phyloP scores from a whole-genome alignment of 2,113 vertebrate genomes.

The Trichomycterus rosablanca region DNA sequence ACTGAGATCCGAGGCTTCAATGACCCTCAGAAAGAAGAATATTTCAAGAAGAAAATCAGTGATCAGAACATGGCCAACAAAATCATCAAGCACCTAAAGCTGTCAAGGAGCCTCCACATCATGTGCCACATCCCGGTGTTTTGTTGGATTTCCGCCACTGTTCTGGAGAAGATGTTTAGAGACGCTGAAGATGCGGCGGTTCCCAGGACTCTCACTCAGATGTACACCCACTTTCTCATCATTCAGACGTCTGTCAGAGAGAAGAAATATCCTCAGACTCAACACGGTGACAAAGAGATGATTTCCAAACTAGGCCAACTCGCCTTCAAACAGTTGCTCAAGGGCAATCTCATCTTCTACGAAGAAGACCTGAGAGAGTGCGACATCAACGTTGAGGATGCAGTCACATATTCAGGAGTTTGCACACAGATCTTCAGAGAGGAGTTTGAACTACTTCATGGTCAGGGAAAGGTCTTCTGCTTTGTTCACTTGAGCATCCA shows the following conservation, averaged over 20 bases:
- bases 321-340: conserved; percentile 26
- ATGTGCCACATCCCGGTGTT: conserved; percentile 34
- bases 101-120: conserved; percentile 27
- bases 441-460: background rate
- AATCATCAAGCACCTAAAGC: conserved; percentile 11
- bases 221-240: conserved; percentile 31
- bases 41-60: conserved; percentile 6
- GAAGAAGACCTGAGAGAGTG: conserved; percentile 29
- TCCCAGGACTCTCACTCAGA: conserved; percentile 32
- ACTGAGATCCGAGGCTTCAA: conserved; percentile 35
- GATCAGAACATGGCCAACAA: conserved; percentile 9
- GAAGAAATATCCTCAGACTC: conserved; percentile 1
- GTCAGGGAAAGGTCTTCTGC: conserved; percentile 18
- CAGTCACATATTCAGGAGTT: conserved; percentile 11
- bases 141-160: conserved; percentile 31
- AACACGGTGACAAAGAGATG: conserved; percentile 13
- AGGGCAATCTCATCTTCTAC: conserved; percentile 34
- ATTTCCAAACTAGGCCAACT: conserved; percentile 27
- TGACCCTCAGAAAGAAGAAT: conserved; percentile 28
- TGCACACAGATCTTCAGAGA: conserved; percentile 26
- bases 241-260: conserved; percentile 10
- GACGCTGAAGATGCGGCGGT: conserved; percentile 2
- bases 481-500: conserved; percentile 33
- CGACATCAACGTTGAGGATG: conserved; percentile 20
- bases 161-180: conserved; percentile 21